These are phyloP conservation scores for Aegypius monachus DNA, from an alignment of 2,113 vertebrate species.

Conservation along the genomic window DNA sequence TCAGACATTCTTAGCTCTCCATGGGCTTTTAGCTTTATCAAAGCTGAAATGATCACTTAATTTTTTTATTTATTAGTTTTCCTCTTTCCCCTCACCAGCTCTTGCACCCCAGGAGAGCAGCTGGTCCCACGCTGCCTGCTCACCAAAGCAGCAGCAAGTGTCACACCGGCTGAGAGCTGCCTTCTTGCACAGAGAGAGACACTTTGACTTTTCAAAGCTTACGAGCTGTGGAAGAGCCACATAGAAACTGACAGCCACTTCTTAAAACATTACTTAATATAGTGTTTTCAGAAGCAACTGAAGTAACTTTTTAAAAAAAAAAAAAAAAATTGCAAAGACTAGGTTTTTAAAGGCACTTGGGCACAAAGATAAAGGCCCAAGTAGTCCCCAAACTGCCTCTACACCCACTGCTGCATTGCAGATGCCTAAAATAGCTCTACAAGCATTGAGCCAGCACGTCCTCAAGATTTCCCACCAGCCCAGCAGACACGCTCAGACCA, in stretches of 20 bases:
- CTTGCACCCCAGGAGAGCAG: too few species aligned
- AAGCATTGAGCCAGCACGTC: rapidly evolving
- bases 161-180: rapidly evolving
- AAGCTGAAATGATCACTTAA: neutral
- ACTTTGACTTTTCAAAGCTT: neutral
- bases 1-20: neutral
- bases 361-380: neutral
- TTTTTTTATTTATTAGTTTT: neutral
- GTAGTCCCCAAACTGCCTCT: neutral
- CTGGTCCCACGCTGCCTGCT: neutral
- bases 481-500: neutral
- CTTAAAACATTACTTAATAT: too few species aligned
- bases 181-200: neutral
- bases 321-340: neutral
- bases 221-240: neutral
- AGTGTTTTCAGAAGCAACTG: neutral
- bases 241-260: neutral
- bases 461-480: neutral
- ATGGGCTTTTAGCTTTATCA: neutral
- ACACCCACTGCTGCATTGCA: neutral
- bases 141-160: rapidly evolving
- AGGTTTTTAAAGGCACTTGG: neutral
- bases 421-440: neutral
- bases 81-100: neutral
- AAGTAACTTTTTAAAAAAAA: neutral